Evolutionary conservation across 2,113 vertebrate genomes (phyloP).

Genomic region (Corynorhinus townsendii): DNA sequence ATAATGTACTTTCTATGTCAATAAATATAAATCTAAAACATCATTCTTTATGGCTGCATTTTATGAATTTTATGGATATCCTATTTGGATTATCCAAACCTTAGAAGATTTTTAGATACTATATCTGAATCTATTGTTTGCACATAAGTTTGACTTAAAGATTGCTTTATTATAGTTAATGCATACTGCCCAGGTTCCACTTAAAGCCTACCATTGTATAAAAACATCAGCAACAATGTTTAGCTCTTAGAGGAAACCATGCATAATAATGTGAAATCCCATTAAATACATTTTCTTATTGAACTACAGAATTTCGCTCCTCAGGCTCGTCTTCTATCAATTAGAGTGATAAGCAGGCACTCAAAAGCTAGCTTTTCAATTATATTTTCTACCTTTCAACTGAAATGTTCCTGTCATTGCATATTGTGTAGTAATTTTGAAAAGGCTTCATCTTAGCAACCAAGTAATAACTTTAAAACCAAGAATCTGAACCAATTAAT

Average conservation of each 20-base stretch:
- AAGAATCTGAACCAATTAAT: constrained; percentile 72
- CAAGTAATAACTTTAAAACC: constrained; percentile 72
- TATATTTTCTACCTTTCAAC: constrained; percentile 67
- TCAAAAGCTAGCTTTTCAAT: constrained; percentile 72
- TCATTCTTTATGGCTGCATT: not conserved
- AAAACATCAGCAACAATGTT: constrained; percentile 20
- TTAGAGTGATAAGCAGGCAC: constrained; percentile 66
- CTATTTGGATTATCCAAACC: not conserved
- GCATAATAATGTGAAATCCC: constrained; percentile 39
- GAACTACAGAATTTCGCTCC: constrained; percentile 47
- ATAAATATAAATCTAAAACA: not conserved
- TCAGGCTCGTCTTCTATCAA: constrained; percentile 61
- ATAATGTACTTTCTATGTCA: not conserved
- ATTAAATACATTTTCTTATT: constrained; percentile 49
- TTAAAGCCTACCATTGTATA: not conserved
- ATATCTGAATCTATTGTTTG: constrained; percentile 7
- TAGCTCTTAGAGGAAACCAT: constrained; percentile 14
- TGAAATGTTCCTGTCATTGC: constrained; percentile 64
- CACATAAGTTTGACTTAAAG: constrained; percentile 11
- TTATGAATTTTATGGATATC: constrained; percentile 13
- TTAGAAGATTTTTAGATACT: constrained; percentile 3
- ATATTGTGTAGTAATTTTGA: constrained; percentile 65
- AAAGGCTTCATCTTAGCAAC: constrained; percentile 67
- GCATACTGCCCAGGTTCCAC: not conserved
- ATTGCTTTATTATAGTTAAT: constrained; percentile 35